phyloP scores from a whole-genome alignment of 2,113 vertebrate species.

The Serilophus lunatus region DNA sequence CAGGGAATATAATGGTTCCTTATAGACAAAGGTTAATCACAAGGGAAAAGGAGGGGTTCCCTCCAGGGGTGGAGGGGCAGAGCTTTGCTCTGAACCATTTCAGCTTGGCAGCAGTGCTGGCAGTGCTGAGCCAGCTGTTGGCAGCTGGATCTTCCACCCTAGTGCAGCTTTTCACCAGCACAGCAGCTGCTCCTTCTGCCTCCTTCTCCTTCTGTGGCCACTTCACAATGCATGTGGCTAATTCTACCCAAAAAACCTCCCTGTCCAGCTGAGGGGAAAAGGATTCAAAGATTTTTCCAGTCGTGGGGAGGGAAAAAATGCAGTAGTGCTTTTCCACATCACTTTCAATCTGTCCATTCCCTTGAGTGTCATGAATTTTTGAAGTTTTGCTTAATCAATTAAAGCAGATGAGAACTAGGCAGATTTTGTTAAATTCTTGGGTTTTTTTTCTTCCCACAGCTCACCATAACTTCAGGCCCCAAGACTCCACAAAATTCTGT shows the following conservation, averaged over 20 bases:
- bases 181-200: neutral
- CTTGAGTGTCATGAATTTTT: neutral
- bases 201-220: neutral
- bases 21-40: neutral
- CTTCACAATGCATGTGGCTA: neutral
- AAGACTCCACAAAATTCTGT: neutral
- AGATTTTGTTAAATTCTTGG: neutral
- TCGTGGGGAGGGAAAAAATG: neutral
- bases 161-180: neutral
- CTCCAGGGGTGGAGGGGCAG: neutral
- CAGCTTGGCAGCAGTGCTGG: neutral
- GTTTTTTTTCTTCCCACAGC: neutral
- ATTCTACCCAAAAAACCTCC: neutral
- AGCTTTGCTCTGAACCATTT: neutral
- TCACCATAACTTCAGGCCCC: neutral
- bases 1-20: rapidly evolving
- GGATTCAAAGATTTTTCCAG: neutral
- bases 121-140: neutral
- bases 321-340: neutral
- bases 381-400: neutral
- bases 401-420: neutral
- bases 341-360: neutral
- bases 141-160: neutral
- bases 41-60: neutral
- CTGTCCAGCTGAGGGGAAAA: neutral